These are phyloP conservation scores for Helicolenus hilgendorfi DNA, from an alignment of 2,797 vertebrate species.

Conservation along the genomic window DNA sequence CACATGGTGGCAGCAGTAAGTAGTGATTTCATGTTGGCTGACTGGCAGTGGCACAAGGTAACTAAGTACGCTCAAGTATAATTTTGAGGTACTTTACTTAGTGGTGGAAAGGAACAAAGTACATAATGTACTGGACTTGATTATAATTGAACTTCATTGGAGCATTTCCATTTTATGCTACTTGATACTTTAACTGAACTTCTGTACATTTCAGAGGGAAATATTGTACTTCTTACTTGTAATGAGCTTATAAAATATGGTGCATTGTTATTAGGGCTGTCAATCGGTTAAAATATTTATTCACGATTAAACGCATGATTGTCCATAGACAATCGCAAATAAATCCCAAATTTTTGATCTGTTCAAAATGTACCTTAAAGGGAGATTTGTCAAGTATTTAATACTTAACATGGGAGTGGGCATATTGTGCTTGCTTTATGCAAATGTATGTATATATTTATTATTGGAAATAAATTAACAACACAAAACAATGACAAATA, in stretches of 20 bases:
- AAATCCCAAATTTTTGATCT: too few relatives aligned
- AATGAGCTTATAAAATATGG: neutral
- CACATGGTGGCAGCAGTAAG: slow-evolving; percentile 73
- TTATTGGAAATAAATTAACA: too few relatives aligned
- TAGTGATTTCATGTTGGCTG: neutral
- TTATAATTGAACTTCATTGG: neutral
- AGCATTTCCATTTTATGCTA: neutral
- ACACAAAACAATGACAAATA: too few relatives aligned
- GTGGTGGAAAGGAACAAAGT: neutral
- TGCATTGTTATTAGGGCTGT: neutral
- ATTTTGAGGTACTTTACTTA: neutral
- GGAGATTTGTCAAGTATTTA: too few relatives aligned
- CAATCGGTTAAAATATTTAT: too few relatives aligned
- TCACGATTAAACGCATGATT: too few relatives aligned
- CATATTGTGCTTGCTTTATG: too few relatives aligned
- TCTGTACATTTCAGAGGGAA: neutral
- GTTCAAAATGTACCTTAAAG: too few relatives aligned
- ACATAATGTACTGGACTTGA: too few relatives aligned
- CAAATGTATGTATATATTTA: too few relatives aligned
- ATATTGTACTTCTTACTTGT: neutral
- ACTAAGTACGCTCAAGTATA: neutral
- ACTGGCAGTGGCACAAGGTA: neutral
- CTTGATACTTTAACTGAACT: neutral
- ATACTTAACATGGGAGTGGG: too few relatives aligned
- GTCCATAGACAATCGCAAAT: too few relatives aligned